Evolutionary conservation across 2,888 invertebrate genomes (phyloP).

Genomic region (Diaphora mendica): DNA sequence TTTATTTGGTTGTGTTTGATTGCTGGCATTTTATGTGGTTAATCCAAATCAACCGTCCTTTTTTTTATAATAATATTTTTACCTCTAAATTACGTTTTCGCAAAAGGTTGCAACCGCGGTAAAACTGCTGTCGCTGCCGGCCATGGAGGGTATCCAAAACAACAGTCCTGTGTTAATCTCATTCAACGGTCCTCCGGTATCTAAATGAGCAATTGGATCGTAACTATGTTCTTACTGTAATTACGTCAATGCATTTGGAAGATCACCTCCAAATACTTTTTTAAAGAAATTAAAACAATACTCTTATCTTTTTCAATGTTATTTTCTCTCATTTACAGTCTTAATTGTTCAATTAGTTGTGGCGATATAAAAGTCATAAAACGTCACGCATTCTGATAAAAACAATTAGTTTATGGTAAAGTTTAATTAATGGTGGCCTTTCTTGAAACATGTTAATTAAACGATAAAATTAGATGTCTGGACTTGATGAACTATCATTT

Average conservation of each 20-base stretch:
- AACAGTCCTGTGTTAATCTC: too few relatives aligned
- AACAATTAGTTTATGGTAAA: constrained; percentile 49
- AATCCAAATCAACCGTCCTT: too few relatives aligned
- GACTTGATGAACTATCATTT: constrained; percentile 8
- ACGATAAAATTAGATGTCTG: constrained; percentile 17
- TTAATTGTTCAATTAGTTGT: constrained; percentile 58
- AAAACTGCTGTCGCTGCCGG: too few relatives aligned
- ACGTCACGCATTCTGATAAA: constrained; percentile 49
- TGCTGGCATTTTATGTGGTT: too few relatives aligned
- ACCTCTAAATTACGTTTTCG: too few relatives aligned
- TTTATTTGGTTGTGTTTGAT: too few relatives aligned
- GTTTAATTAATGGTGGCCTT: constrained; percentile 43
- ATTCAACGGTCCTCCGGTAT: too few relatives aligned
- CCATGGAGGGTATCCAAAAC: too few relatives aligned
- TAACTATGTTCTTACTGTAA: too few relatives aligned
- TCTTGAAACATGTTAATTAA: constrained; percentile 30
- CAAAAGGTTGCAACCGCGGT: too few relatives aligned
- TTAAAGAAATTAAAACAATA: neutral
- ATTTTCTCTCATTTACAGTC: constrained; percentile 44
- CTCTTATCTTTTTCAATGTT: constrained; percentile 45
- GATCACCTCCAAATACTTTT: neutral
- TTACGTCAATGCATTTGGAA: neutral
- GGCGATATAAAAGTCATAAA: constrained; percentile 50
- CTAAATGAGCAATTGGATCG: too few relatives aligned
- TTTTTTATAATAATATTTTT: too few relatives aligned